Evolutionary conservation across 2,797 vertebrate genomes (phyloP), one percentile per base, ranked within the genome.

Genomic region (Clamator glandarius): DNA sequence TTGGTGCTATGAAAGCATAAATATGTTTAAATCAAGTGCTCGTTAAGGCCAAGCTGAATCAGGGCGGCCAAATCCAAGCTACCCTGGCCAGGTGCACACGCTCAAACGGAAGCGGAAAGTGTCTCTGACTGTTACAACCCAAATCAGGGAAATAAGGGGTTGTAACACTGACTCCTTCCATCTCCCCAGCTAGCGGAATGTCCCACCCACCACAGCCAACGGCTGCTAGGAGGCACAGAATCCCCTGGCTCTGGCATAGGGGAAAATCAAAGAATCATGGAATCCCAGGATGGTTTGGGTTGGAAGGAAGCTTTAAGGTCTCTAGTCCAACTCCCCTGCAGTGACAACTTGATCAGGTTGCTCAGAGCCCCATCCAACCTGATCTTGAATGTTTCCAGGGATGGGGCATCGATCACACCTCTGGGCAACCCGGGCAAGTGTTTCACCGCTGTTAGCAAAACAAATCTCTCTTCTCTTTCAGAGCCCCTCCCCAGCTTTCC

Each of bases 151-250:
- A 46, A 46, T 11, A 20, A 46, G 44, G 44, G 44, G 18, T 46
- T 17, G 20, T 46, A 46, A 46, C 44, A 46, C 52, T 1, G 20
- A 24, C 16, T 41, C 62, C 54, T 41, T 33, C 20, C 17, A 1
- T 15, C 4, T 7, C 41, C n/a, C 24, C 2, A 1, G 17, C 7
- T 3, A 18, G 25, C 18, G 4, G 15, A 76, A 57, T 31, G 19
- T 36, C 35, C 63, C 33, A 1, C 31, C 24, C 31, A 55, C 42
- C 2, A 1, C 0, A 1, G 62, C 17, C 2, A 0, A 13, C 1
- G 3, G 39, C 28, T 52, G n/a, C 28, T 20, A 35, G n/a, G 50
- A 61, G 26, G 36, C 8, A 25, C 19, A 11, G 44, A 21, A 16
- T 15, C 9, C 50, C 29, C 11, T 5, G 3, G 8, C 35, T 61